Evolutionary conservation across 2,888 invertebrate genomes (phyloP).

Genomic region (Minunthozetes semirufus): DNA sequence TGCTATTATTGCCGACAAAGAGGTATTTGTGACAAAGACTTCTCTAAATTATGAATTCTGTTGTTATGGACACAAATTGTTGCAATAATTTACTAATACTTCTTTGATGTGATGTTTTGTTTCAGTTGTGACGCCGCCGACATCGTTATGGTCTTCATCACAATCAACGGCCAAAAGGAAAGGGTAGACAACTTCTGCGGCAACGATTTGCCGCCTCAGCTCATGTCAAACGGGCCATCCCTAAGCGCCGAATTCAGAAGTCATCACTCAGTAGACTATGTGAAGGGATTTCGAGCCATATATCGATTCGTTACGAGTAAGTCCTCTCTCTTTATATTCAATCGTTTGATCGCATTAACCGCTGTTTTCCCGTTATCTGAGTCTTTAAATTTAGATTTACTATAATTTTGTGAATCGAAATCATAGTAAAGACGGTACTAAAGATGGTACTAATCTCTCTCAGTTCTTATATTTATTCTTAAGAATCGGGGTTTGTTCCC

Average conservation of each 20-base stretch:
- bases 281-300: conserved; percentile 77
- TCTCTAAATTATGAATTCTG: background rate
- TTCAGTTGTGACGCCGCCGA: conserved; percentile 69
- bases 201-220: conserved; percentile 67
- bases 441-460: too few relatives aligned
- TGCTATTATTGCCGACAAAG: background rate
- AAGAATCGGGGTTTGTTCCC: too few relatives aligned
- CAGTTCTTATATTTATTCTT: too few relatives aligned
- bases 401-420: conserved; percentile 5
- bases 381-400: conserved; percentile 26
- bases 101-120: background rate
- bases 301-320: conserved; percentile 85
- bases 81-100: background rate
- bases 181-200: conserved; percentile 84
- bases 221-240: conserved; percentile 86
- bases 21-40: background rate
- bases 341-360: background rate
- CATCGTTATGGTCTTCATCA: conserved; percentile 71
- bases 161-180: conserved; percentile 73
- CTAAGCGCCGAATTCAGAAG: conserved; percentile 62
- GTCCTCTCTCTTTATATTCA: conserved; percentile 46
- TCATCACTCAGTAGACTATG: conserved; percentile 64
- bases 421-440: background rate
- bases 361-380: background rate
- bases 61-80: background rate